phyloP scores from a whole-genome alignment of 2,888 invertebrate species.

The Teleiodes luculella region DNA sequence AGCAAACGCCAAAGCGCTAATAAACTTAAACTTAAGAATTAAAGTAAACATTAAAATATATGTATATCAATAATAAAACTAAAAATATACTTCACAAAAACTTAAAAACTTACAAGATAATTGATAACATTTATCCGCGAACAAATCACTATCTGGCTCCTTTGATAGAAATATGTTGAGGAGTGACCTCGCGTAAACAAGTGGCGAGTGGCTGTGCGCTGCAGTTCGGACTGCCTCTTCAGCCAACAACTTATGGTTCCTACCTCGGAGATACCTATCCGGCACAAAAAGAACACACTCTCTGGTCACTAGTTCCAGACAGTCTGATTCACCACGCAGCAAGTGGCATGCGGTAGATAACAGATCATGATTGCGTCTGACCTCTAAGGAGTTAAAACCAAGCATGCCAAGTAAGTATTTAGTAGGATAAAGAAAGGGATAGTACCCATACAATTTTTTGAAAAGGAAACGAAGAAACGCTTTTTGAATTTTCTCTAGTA shows the following conservation, averaged over 20 bases:
- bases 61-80: too few species aligned
- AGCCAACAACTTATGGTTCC: background rate
- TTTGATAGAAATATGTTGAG: too few species aligned
- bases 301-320: background rate
- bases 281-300: too few species aligned
- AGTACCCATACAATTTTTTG: background rate
- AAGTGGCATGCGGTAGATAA: background rate
- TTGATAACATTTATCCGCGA: too few species aligned
- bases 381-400: background rate
- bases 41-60: too few species aligned
- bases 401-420: background rate
- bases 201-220: too few species aligned
- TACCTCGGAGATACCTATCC: background rate
- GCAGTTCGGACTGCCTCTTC: too few species aligned
- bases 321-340: background rate
- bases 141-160: too few species aligned
- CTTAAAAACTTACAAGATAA: too few species aligned
- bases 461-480: background rate
- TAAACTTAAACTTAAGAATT: too few species aligned
- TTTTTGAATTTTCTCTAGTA: background rate
- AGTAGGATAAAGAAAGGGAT: background rate
- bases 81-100: too few species aligned
- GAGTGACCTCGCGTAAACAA: too few species aligned
- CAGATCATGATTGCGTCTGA: background rate
- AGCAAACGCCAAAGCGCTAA: background rate